Conservation (phyloP, 2,113 vertebrate genomes). For the Recurvirostra avosetta region DNA sequence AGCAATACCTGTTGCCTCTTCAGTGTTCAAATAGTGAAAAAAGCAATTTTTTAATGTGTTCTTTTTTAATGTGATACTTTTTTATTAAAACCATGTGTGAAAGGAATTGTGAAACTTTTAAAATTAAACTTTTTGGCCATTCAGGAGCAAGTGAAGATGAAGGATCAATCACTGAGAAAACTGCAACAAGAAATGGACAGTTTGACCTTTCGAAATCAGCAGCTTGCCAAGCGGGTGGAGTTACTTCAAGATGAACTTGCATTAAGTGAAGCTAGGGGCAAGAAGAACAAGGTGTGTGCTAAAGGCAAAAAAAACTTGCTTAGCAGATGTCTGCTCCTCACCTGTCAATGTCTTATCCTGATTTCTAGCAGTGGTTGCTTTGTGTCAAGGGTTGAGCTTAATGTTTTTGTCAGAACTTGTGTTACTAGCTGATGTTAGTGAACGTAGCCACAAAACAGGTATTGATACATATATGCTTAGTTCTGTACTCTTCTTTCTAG, state of each 20-base stretch:
- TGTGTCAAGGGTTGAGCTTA: neutral
- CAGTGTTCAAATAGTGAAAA: neutral
- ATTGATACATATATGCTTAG: neutral
- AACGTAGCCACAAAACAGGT: neutral
- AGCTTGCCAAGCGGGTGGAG: constrained; percentile 94
- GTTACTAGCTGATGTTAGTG: neutral
- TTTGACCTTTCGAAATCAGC: constrained; percentile 94
- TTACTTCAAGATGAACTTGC: constrained; percentile 93
- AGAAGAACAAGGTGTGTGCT: constrained; percentile 86
- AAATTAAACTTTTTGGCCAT: neutral
- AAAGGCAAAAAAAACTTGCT: neutral
- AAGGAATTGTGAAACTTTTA: neutral
- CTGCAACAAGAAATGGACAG: constrained; percentile 99
- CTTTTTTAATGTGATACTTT: neutral
- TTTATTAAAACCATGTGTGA: neutral
- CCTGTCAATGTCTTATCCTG: neutral
- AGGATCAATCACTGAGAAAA: constrained; percentile 92
- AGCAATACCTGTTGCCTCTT: neutral
- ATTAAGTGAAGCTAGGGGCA: constrained; percentile 84
- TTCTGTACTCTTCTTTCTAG: neutral
- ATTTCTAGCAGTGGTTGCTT: neutral
- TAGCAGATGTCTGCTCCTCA: neutral
- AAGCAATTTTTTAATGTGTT: neutral
- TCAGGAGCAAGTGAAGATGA: constrained; percentile 96
- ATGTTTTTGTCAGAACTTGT: neutral